A percentile compares a stretch with the other conserved stretches of the same genome.
These are phyloP conservation scores for Platichthys flesus DNA, from an alignment of 2,113 vertebrate genomes.

Conservation along the genomic window DNA sequence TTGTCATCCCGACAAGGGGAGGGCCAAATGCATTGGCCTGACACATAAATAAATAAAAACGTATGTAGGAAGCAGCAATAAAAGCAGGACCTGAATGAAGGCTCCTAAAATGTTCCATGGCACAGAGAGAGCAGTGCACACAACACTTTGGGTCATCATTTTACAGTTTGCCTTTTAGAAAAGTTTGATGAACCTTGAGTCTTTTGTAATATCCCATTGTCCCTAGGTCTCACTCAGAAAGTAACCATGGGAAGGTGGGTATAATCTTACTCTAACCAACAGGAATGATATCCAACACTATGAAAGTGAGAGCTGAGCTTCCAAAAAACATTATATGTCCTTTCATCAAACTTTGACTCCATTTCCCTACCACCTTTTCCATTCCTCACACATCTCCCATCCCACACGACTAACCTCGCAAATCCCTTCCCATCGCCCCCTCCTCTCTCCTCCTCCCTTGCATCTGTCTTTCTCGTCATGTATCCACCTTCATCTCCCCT, in stretches of 20 bases:
- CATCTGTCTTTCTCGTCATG: slow-evolving; percentile 24
- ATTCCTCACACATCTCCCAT: slow-evolving; percentile 54
- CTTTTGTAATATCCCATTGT: neutral
- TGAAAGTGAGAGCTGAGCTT: neutral
- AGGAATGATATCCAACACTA: neutral
- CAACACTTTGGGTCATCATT: too few species aligned
- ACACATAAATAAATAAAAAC: too few species aligned
- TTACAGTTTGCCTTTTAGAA: too few species aligned
- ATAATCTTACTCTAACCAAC: neutral
- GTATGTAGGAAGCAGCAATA: too few species aligned
- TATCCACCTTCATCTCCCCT: slow-evolving; percentile 23
- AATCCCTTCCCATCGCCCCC: slow-evolving; percentile 27
- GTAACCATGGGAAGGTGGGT: neutral
- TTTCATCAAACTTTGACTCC: slow-evolving; percentile 9
- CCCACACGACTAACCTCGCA: slow-evolving; percentile 46
- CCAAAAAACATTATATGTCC: neutral
- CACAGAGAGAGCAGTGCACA: too few species aligned
- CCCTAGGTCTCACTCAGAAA: neutral
- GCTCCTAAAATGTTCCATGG: too few species aligned
- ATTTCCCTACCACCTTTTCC: slow-evolving; percentile 20
- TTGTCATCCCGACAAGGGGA: too few species aligned
- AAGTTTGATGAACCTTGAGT: neutral
- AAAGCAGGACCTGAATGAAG: too few species aligned
- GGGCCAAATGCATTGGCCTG: too few species aligned
- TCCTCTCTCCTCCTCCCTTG: slow-evolving; percentile 13